These are phyloP conservation scores for Sakesphorus luctuosus DNA, from an alignment of 2,113 vertebrate species.

Conservation along the genomic window DNA sequence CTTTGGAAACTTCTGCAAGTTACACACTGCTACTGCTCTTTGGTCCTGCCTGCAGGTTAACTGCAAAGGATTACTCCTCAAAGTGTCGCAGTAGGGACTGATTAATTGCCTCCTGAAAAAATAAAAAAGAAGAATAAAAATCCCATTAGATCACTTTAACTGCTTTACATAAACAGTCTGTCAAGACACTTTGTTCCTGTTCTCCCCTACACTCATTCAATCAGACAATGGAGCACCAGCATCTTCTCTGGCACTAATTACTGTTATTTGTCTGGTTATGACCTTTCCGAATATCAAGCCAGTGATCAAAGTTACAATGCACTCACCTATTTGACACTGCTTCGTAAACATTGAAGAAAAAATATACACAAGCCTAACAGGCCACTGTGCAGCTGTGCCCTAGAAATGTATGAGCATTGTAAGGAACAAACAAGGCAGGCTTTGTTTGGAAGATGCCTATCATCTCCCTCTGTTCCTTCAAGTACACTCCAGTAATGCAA, in stretches of 20 bases:
- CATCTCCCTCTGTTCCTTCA: not conserved
- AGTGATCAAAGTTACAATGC: not conserved
- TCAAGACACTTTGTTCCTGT: not conserved
- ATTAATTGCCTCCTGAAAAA: slow-evolving; percentile 76
- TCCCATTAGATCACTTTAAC: not conserved
- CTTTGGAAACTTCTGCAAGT: slow-evolving; percentile 89
- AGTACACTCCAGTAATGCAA: not conserved
- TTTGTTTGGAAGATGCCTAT: not conserved
- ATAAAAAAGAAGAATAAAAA: not conserved
- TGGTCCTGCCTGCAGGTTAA: slow-evolving; percentile 97
- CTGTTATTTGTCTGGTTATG: not conserved
- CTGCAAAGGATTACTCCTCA: slow-evolving; percentile 90
- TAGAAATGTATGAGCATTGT: not conserved
- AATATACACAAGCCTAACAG: not conserved
- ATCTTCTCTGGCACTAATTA: not conserved
- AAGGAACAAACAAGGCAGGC: not conserved
- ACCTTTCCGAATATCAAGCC: not conserved
- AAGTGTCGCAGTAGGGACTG: slow-evolving; percentile 89
- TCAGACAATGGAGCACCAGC: not conserved
- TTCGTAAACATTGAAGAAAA: not conserved
- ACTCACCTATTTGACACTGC: not conserved
- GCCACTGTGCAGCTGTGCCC: not conserved
- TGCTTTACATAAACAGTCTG: not conserved
- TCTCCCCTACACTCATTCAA: not conserved
- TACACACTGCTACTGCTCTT: slow-evolving; percentile 95